Base-by-base conservation (phyloP, 2,888 invertebrate species). In the Arctia plantaginis region DNA sequence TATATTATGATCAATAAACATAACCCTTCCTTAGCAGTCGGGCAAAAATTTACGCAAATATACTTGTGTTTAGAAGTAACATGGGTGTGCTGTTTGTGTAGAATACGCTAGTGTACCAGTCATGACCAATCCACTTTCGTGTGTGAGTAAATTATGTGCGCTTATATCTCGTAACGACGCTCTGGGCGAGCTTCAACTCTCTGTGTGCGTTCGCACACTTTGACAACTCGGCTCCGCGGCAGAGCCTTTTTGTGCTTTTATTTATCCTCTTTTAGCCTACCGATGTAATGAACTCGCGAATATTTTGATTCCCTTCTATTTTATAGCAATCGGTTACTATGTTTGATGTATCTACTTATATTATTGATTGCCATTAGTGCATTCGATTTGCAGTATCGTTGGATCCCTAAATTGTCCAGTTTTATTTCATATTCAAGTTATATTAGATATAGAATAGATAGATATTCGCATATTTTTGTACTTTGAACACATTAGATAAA, bases 191-290 rank as follows among this genome's bases (percentile, higher is more conserved):
- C 90, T 90, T 90, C 86, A 82, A 80, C 81, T 83, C 84, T 87
- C 80, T 78, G 91, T 93, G 90, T 91, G 88, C 84, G 88, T 83
- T 88, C 85, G 89, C 93, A 91, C 91, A 92, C 93, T 86, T 82
- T 82, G 87, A 87, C 85, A 82, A 84, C 86, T 87, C 89, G 88
- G 91, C 93, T 90, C 89, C 85, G 91, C 91, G 89, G 91, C 92
- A 87, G 84, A 92, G 92, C 91, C 94, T 94, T 94, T 93, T 94
- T 94, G 91, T 94, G 87, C 88, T 93, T 94, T 94, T 94, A 92
- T 94, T 95, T 95, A 94, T 94, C 93, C 93, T 93, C 88, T 88
- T 93, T 89, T 89, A 90, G 90, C 88, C 88, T 87, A 90, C 84
- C 88, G 87, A 88, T 87, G 88, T 87, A 90, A 90, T 89, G 89